These are phyloP conservation scores for Adoxophyes honmai DNA, from an alignment of 1,140 invertebrate genomes.

Conservation along the genomic window DNA sequence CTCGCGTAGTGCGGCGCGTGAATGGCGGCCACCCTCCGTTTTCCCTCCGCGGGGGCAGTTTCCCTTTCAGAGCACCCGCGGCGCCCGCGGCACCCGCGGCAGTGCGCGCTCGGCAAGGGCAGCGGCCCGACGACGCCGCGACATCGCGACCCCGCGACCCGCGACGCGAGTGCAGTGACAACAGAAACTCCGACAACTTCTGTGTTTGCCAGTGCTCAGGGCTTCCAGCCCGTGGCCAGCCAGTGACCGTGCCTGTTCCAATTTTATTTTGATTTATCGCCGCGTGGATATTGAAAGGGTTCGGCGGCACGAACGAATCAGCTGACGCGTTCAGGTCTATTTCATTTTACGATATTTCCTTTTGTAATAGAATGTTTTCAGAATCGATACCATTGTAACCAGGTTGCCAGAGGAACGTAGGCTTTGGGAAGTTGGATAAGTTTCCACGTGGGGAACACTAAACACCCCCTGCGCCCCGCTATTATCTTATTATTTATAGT, in stretches of 20 bases:
- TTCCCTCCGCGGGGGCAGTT: conserved; percentile 14
- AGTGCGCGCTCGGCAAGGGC: conserved; percentile 52
- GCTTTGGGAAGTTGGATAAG: neutral
- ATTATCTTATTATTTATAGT: conserved; percentile 15
- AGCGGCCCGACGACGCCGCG: neutral
- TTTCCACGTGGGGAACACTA: neutral
- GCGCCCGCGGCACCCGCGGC: conserved; percentile 31
- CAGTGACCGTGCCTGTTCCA: too few species aligned
- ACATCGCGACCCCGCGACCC: neutral
- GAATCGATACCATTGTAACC: too few species aligned
- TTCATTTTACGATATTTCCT: neutral
- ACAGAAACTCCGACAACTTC: too few species aligned
- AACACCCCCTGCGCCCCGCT: neutral
- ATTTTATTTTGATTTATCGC: too few species aligned
- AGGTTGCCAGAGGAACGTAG: too few species aligned
- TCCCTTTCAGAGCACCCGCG: conserved; percentile 1
- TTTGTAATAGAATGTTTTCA: too few species aligned
- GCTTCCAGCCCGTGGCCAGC: too few species aligned
- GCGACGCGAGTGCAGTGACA: neutral
- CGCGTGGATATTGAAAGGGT: neutral
- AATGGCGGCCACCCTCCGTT: conserved; percentile 1
- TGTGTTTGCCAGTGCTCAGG: too few species aligned
- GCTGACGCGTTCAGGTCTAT: neutral
- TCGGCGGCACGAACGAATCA: neutral
- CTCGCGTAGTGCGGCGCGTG: neutral